Evolutionary conservation across 2,113 vertebrate species (phyloP).

Genomic region (Patagioenas fasciata): DNA sequence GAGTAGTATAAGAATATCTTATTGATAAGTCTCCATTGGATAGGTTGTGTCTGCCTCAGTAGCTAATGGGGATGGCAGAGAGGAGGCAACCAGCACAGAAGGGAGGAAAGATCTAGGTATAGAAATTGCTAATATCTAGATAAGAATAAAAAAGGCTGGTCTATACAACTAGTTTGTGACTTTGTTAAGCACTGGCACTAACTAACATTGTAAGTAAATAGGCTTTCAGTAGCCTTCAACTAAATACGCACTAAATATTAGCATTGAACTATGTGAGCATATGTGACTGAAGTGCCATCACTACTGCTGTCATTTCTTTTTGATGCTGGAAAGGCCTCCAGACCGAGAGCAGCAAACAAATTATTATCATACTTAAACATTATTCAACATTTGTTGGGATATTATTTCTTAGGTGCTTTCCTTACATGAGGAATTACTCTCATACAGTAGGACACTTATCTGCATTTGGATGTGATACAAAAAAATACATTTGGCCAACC

Average conservation of each 20-base stretch:
- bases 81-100: neutral
- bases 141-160: neutral
- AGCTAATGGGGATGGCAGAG: neutral
- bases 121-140: neutral
- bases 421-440: neutral
- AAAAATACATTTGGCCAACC: neutral
- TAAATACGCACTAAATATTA: neutral
- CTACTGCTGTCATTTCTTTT: rapidly evolving
- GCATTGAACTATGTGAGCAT: neutral
- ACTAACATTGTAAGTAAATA: neutral
- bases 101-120: neutral
- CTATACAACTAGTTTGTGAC: neutral
- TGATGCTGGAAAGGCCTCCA: neutral
- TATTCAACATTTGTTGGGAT: neutral
- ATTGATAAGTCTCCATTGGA: neutral
- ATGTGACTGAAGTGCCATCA: neutral
- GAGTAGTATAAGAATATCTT: neutral
- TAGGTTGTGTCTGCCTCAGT: neutral
- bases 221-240: neutral
- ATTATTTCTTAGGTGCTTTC: neutral
- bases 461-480: neutral
- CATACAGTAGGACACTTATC: neutral
- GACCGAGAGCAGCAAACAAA: neutral
- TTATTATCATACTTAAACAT: neutral
- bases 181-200: neutral